Base-by-base conservation (phyloP, 2,888 invertebrate genomes). In the Pollenia griseotomentosa region DNA sequence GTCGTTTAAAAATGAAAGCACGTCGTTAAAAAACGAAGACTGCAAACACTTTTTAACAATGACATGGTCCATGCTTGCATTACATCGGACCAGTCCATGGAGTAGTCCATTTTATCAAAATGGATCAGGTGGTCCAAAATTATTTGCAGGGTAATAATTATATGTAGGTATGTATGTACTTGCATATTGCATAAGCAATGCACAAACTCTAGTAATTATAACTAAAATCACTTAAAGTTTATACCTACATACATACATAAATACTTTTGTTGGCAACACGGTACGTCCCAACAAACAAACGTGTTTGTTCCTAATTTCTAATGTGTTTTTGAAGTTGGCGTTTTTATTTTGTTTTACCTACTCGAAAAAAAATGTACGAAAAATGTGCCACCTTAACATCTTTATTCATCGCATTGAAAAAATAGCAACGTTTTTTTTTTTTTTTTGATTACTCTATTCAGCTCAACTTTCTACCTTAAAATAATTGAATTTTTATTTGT, bases 391-490 rank as follows among this genome's bases (percentile, higher is more conserved):
- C 53, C 57, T n/a, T 42, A 65, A 65, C 66, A 66, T 48, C 73
- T 74, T 82, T 19, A 23, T 33, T n/a, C 70, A 55, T 71, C 55
- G 42, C n/a, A 46, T 40, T 44, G 16, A 75, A 68, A 44, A 74
- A 78, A 53, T 44, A 82, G 51, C 16, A 48, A 46, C 46, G 42
- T 75, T 51, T 16, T 19, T 57, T 57, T 40, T 40, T 80, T 51
- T 23, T 59, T 82, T 74, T 74, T 75, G 66, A 68, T 77, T 70
- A 57, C 7, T 53, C 19, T 78, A 51, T 81, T 66, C n/a, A 42
- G 16, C 44, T 16, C n/a, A 79, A 79, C 78, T 84, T 83, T 83
- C 73, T 79, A 79, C 66, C 66, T 77, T 78, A 73, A 53, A 84
- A 73, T 84, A 77, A 79, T 84, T 78, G 59, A 78, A 66, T 57